A percentile compares a stretch with the other conserved stretches of the same genome.
These are phyloP conservation scores for Mnemiopsis leidyi DNA, from an alignment of 37 sponge, comb jelly and placozoan species.

Conservation along the genomic window DNA sequence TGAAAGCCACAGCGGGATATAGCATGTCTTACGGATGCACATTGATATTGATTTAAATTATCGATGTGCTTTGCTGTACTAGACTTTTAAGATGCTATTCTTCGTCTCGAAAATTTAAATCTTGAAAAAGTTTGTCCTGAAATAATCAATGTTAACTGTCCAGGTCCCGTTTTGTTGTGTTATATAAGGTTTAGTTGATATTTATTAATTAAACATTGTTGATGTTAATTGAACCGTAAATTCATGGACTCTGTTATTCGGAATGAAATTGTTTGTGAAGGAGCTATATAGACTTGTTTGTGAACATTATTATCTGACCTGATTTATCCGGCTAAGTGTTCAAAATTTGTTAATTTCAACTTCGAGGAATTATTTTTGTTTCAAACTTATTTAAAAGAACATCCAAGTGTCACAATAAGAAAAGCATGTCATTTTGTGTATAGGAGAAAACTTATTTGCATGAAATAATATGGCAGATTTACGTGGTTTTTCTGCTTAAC, in stretches of 20 bases:
- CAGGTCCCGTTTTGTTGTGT: neutral
- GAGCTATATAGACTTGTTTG: neutral
- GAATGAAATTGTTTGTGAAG: neutral
- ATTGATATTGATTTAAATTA: no score
- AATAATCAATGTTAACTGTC: neutral
- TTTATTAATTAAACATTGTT: conserved; percentile 29
- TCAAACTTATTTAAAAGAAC: neutral
- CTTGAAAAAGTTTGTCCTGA: neutral
- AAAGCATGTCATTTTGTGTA: neutral
- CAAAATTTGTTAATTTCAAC: neutral
- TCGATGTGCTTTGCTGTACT: no score
- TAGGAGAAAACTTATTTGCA: neutral
- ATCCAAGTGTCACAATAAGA: neutral
- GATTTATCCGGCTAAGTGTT: neutral
- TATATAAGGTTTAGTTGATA: conserved; percentile 50
- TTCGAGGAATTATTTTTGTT: neutral
- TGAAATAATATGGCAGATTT: neutral
- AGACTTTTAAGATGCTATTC: no score
- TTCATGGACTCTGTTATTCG: neutral
- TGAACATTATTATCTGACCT: neutral
- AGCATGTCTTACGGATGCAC: no score
- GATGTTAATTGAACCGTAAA: conserved; percentile 42
- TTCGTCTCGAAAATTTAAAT: no score
- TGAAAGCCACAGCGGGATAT: no score
- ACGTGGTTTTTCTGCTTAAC: no score